Base-by-base conservation (phyloP, 2,888 invertebrate species). In the Ophion slaviceki region DNA sequence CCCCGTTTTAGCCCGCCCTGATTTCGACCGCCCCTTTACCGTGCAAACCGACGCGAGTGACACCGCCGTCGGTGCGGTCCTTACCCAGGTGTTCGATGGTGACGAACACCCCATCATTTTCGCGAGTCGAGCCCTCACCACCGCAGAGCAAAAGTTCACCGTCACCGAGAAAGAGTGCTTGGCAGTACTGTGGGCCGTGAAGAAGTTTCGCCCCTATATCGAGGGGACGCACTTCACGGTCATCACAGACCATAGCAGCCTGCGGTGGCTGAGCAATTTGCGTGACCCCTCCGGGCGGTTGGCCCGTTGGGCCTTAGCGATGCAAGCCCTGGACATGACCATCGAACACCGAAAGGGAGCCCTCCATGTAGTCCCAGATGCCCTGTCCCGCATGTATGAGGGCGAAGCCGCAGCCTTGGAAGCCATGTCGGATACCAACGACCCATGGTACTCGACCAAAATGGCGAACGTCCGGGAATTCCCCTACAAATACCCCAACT, bases 401-500 rank as follows among this genome's bases (percentile, higher is more conserved):
- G 32, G 32, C 1, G 32, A 32, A 32, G 32, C 32, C 32, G 32
- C 32, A 32, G 32, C 32, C 32, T 4, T 32, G 32, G 32, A 32
- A 32, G 32, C 32, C 32, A 32, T 32, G 32, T 32, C 32, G 32
- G 4, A 0, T 32, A 17, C 57, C 57, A 17, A 24, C 14, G 79
- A 82, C 40, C 36, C 77, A 0, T 85, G 82, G 85, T 82, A 82
- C 57, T 6, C 17, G 0, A 59, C 47, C 1, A 40, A 61, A n/a
- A 75, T 59, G 32, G 6, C 62, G 8, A 71, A 74, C 8, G 83
- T 83, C 0, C 59, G 11, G 2, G 45, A 72, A 14, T 59, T 66
- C 36, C 80, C 77, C 2, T 6, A 14, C 2, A 83, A 80, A 40
- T 86, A 72, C 57, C 64, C 80, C 4, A 59, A 77, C 32, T 86